Percentiles rank a stretch among this genome's conserved stretches.
phyloP scores from a whole-genome alignment of 2,888 invertebrate genomes.

The Sclerodermus sp. region DNA sequence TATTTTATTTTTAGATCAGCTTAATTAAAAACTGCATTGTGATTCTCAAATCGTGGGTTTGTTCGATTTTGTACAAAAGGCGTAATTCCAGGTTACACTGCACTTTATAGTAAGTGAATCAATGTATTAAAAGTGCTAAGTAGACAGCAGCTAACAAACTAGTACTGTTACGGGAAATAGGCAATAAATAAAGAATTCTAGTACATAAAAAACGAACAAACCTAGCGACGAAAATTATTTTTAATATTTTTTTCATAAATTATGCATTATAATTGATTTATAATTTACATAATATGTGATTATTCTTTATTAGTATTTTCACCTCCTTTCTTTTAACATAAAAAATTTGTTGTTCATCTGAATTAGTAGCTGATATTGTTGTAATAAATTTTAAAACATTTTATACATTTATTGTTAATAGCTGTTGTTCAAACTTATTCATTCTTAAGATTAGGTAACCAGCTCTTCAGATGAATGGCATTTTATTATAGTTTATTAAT shows the following conservation, averaged over 20 bases:
- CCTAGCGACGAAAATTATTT: slow-evolving; percentile 14
- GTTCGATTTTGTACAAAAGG: slow-evolving; percentile 28
- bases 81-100: slow-evolving; percentile 13
- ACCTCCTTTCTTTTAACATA: neutral
- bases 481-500: neutral
- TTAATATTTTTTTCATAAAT: slow-evolving; percentile 1
- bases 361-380: neutral
- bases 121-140: slow-evolving; percentile 4
- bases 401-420: neutral
- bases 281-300: neutral
- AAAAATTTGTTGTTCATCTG: neutral
- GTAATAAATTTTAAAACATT: neutral
- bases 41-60: slow-evolving; percentile 23
- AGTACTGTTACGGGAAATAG: neutral
- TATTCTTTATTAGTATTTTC: too few relatives aligned
- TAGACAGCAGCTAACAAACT: neutral
- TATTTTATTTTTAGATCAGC: slow-evolving; percentile 16
- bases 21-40: slow-evolving; percentile 23
- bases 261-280: neutral
- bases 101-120: slow-evolving; percentile 23
- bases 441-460: neutral
- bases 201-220: slow-evolving; percentile 24
- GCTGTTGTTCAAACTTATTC: neutral
- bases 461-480: too few relatives aligned
- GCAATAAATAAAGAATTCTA: slow-evolving; percentile 1